A percentile compares a stretch with the other conserved stretches of the same genome.
Evolutionary conservation across 2,888 invertebrate species (phyloP).

Genomic region (Callyntrura guangdongensis): DNA sequence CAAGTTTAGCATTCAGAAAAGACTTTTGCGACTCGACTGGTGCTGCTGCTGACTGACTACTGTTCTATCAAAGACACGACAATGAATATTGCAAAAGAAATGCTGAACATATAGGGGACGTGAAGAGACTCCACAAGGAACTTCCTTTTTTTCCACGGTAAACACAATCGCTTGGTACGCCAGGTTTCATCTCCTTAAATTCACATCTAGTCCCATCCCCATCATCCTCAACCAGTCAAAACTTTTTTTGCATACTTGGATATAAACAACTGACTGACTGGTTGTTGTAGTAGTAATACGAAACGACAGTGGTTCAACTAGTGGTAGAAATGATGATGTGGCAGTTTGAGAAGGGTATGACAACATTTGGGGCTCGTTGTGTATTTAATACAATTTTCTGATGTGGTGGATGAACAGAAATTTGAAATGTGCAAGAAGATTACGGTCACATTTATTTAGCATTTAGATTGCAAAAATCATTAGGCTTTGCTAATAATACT

Average conservation of each 20-base stretch:
- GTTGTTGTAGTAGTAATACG: background rate
- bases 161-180: background rate
- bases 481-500: no score
- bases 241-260: background rate
- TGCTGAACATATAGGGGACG: slow-evolving; percentile 22
- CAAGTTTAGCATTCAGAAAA: background rate
- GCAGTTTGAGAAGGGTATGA: background rate
- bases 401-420: background rate
- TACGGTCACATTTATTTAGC: background rate
- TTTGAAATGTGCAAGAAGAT: background rate
- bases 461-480: background rate
- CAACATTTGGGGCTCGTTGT: background rate
- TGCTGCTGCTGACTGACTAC: slow-evolving; percentile 21
- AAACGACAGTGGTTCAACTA: slow-evolving; percentile 54
- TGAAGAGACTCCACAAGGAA: slow-evolving; percentile 35
- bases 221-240: background rate
- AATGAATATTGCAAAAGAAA: slow-evolving; percentile 27
- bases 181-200: background rate
- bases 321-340: slow-evolving; percentile 33
- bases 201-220: background rate
- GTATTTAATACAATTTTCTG: background rate
- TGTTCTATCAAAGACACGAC: slow-evolving; percentile 20
- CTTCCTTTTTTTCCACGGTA: slow-evolving; percentile 54
- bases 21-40: background rate
- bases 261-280: slow-evolving; percentile 3